Conservation (phyloP, 2,113 vertebrate species). For the Melospiza georgiana region DNA sequence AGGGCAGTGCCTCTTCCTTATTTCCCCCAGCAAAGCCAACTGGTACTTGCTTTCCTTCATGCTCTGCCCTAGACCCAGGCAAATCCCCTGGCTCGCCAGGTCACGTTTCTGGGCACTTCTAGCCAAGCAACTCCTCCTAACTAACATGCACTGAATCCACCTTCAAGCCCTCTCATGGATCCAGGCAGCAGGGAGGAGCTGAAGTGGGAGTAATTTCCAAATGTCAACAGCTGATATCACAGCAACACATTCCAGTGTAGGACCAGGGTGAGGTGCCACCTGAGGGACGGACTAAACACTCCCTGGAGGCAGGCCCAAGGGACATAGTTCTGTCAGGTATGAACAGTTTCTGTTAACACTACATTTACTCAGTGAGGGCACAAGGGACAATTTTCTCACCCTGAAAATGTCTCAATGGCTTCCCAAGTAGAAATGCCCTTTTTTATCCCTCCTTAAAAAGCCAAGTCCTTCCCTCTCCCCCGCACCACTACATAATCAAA, state of each 20-base stretch:
- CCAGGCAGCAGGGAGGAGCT: background rate
- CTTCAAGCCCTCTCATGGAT: fast-evolving
- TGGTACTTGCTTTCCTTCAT: background rate
- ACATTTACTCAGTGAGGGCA: background rate
- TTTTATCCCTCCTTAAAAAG: background rate
- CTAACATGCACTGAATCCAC: fast-evolving
- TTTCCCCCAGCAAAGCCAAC: background rate
- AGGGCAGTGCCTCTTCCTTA: background rate
- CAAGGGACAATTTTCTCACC: background rate
- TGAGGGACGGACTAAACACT: background rate
- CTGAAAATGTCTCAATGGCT: background rate
- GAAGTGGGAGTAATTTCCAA: background rate
- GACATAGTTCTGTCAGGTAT: background rate
- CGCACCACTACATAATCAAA: fast-evolving
- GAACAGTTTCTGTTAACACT: background rate
- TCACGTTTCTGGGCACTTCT: background rate
- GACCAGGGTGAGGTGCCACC: background rate
- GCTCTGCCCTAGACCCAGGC: background rate
- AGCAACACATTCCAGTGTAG: background rate
- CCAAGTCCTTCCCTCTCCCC: background rate
- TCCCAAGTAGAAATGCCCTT: background rate
- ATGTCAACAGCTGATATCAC: background rate
- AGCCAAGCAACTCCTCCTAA: background rate
- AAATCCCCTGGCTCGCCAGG: background rate
- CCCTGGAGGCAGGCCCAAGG: background rate